Evolutionary conservation across 1,140 invertebrate genomes (phyloP).

Genomic region (Acromyrmex heyeri): DNA sequence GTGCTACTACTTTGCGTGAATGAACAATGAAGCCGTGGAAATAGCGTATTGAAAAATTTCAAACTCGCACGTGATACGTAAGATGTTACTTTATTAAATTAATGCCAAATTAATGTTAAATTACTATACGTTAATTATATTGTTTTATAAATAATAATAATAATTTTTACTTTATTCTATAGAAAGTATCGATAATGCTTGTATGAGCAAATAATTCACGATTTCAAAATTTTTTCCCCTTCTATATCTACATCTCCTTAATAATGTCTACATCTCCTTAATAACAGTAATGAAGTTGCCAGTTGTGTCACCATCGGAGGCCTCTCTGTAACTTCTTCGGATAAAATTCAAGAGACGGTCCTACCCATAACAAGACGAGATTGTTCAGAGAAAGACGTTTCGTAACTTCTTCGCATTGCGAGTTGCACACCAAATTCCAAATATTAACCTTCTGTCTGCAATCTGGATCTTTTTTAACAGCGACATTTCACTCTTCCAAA

Average conservation of each 20-base stretch:
- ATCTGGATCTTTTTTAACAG: too few relatives aligned
- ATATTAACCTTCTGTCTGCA: neutral
- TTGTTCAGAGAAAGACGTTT: neutral
- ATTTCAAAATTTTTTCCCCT: constrained; percentile 56
- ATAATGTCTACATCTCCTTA: constrained; percentile 29
- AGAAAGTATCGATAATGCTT: neutral
- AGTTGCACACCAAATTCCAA: neutral
- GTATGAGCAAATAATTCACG: neutral
- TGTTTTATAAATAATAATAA: neutral
- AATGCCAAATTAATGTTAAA: too few relatives aligned
- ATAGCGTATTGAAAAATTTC: constrained; percentile 8
- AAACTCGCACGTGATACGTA: neutral
- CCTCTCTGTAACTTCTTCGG: constrained; percentile 30
- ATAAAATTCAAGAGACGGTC: constrained; percentile 39
- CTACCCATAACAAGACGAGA: constrained; percentile 12
- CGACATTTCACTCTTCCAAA: too few relatives aligned
- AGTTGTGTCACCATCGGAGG: constrained; percentile 14
- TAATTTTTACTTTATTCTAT: neutral
- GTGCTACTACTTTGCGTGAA: constrained; percentile 28
- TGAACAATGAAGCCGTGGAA: constrained; percentile 30
- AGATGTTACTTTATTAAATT: neutral
- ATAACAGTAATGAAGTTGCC: constrained; percentile 56
- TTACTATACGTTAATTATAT: neutral
- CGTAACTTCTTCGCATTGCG: constrained; percentile 10
- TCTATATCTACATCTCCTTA: neutral